Evolutionary conservation across 2,113 vertebrate species (phyloP), one percentile per base, ranked within the genome.

Genomic region (Petaurus breviceps): DNA sequence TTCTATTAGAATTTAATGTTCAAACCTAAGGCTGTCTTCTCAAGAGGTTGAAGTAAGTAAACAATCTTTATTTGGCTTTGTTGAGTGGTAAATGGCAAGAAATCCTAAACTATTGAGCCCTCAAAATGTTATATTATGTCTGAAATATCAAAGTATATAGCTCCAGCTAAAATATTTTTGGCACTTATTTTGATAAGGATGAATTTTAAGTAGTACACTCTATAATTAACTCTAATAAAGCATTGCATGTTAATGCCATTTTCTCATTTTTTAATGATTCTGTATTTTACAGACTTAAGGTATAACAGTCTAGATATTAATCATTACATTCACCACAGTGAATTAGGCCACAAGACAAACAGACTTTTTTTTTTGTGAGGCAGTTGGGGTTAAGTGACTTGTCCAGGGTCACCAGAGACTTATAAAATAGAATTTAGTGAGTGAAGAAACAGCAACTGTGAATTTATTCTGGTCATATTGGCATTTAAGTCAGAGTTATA

Each of bases 121-220:
- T 97, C 89, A 98, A 96, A 97, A 91, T 91, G n/a, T 95, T 97
- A 98, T 96, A 49, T 49, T 92, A 90, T 95, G 91, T 96, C 90
- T 57, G 91, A 91, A 95, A 96, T 51, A 97, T 96, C 93, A 93
- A 96, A 98, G 89, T 92, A 2, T 43, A 43, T 97, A 97, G 95
- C 97, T 96, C 94, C 95, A 92, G 95, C 97, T 96, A 89, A 97
- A 97, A 96, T 96, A 25, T 89, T 97, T 98, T 94, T 95, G 92
- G 92, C 97, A 95, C 97, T 94, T 98, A 92, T 93, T 95, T 97
- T 10, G 2, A 43, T 97, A 91, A 97, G 94, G 89, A 9, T 92
- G 77, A 98, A 55, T 31, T 25, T 52, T 97, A 91, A 95, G 54
- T 98, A 90, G 94, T 97, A 94, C 24, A 6, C n/a, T 84, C 68